phyloP scores from a whole-genome alignment of 1,140 invertebrate genomes.

The Aphelenchoides besseyi region DNA sequence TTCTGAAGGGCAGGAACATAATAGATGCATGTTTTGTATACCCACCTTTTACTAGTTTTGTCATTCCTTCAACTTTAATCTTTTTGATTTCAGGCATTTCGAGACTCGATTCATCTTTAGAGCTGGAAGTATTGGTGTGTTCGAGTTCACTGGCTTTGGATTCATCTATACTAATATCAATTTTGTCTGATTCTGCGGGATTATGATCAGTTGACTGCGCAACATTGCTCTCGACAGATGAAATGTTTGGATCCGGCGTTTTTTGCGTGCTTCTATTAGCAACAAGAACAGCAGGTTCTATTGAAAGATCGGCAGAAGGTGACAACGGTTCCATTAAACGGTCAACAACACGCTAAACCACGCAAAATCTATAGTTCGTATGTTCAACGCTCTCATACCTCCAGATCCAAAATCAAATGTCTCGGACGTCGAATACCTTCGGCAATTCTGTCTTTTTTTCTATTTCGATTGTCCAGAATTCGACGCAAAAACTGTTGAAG shows the following conservation, averaged over 20 bases:
- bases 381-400: neutral
- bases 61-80: neutral
- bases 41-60: neutral
- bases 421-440: constrained; percentile 3
- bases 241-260: too few species aligned
- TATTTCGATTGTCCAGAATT: neutral
- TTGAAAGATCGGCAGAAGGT: neutral
- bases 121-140: neutral
- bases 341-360: constrained; percentile 6
- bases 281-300: neutral
- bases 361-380: neutral
- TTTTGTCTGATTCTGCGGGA: neutral
- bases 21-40: neutral
- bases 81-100: too few species aligned
- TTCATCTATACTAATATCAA: neutral
- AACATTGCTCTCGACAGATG: too few species aligned
- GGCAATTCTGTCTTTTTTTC: neutral
- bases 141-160: neutral
- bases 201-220: too few species aligned
- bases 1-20: neutral
- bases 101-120: neutral
- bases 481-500: neutral
- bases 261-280: neutral
- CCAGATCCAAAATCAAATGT: neutral
- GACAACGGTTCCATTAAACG: neutral